A percentile compares a stretch with the other conserved stretches of the same genome.
phyloP scores from a whole-genome alignment of 2,797 vertebrate genomes.

The Acrossocheilus fasciatus region DNA sequence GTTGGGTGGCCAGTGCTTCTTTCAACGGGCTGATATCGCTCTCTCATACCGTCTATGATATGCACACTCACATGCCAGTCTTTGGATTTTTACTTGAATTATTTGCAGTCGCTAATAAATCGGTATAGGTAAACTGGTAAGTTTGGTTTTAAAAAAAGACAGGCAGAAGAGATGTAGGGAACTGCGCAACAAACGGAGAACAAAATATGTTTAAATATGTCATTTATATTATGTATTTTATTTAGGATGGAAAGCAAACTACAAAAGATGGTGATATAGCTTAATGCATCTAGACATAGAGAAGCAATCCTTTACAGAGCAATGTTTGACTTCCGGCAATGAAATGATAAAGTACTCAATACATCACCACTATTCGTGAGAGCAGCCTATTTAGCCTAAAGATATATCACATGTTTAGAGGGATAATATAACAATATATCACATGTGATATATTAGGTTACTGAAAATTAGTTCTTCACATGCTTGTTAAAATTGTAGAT shows the following conservation, averaged over 20 bases:
- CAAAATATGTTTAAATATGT: background rate
- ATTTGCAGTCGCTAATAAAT: conserved; percentile 2
- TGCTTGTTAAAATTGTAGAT: background rate
- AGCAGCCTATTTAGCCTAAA: conserved; percentile 10
- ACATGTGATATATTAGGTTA: background rate
- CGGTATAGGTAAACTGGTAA: background rate
- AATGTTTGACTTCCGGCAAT: conserved; percentile 5
- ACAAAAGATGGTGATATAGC: background rate
- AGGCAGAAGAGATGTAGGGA: background rate
- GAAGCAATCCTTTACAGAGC: conserved; percentile 18
- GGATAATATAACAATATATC: background rate
- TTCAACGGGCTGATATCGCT: conserved; percentile 24
- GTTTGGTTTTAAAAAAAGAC: background rate
- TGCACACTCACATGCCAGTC: background rate
- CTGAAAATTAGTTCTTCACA: background rate
- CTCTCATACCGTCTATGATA: conserved; percentile 34
- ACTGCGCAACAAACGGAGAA: background rate
- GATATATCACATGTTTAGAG: background rate
- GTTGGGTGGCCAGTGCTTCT: conserved; percentile 73
- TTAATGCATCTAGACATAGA: background rate
- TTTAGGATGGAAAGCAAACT: background rate
- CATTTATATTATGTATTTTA: background rate
- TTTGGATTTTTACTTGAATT: conserved; percentile 2
- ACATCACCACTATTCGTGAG: background rate
- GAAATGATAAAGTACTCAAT: background rate